Percentiles rank a stretch among this genome's conserved stretches.
phyloP scores from a whole-genome alignment of 2,888 invertebrate species.

The Beris morrisii region DNA sequence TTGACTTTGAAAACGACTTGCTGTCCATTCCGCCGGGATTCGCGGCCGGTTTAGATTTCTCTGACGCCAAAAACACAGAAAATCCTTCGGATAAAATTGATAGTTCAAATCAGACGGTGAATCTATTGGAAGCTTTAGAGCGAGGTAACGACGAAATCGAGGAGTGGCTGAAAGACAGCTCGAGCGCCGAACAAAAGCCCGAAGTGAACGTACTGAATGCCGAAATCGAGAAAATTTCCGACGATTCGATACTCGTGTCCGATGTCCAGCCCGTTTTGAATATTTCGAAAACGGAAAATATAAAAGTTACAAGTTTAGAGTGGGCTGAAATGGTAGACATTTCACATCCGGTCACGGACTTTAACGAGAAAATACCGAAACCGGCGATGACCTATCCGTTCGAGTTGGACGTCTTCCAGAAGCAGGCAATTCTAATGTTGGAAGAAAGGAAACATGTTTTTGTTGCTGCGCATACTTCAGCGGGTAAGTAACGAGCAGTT shows the following conservation, averaged over 20 bases:
- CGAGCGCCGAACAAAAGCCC: not conserved
- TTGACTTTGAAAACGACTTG: slow-evolving; percentile 56
- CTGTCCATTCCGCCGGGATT: slow-evolving; percentile 71
- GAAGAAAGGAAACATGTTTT: slow-evolving; percentile 95
- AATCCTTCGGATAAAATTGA: slow-evolving; percentile 41
- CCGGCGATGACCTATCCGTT: slow-evolving; percentile 87
- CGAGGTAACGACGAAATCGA: slow-evolving; percentile 51
- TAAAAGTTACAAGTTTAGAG: slow-evolving; percentile 57
- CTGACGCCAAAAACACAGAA: slow-evolving; percentile 37
- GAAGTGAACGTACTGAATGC: slow-evolving; percentile 5
- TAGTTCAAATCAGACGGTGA: slow-evolving; percentile 44
- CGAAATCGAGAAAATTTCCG: slow-evolving; percentile 48
- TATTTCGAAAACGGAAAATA: slow-evolving; percentile 51
- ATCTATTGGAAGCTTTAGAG: slow-evolving; percentile 49
- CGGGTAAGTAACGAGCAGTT: slow-evolving; percentile 59
- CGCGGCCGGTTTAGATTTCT: slow-evolving; percentile 62
- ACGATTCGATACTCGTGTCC: slow-evolving; percentile 48
- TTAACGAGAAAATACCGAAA: slow-evolving; percentile 75
- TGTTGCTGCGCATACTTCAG: slow-evolving; percentile 98
- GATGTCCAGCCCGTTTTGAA: slow-evolving; percentile 19
- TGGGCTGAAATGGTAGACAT: slow-evolving; percentile 91
- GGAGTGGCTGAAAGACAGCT: slow-evolving; percentile 47
- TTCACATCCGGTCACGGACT: slow-evolving; percentile 77
- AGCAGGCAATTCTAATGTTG: slow-evolving; percentile 90
- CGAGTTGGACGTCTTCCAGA: slow-evolving; percentile 95